phyloP scores from a whole-genome alignment of 2,888 invertebrate species.

The Chelonus formosanus region DNA sequence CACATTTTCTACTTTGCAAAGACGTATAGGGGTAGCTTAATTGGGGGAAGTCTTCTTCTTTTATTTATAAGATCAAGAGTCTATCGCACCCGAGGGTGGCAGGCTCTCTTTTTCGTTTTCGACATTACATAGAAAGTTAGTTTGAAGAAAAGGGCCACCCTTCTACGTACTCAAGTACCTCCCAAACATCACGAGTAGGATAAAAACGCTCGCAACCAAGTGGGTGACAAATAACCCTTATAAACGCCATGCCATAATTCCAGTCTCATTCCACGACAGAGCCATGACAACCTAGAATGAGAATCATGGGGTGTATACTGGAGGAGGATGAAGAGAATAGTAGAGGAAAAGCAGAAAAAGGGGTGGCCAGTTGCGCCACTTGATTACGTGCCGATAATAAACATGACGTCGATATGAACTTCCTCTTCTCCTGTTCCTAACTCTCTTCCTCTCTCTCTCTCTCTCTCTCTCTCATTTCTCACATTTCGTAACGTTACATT shows the following conservation, averaged over 20 bases:
- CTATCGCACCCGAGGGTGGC: constrained; percentile 50
- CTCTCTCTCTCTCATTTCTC: constrained; percentile 25
- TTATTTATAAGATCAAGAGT: constrained; percentile 63
- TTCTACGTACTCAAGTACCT: constrained; percentile 34
- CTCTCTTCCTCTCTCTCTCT: background rate
- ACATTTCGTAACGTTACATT: constrained; percentile 37
- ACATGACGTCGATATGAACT: constrained; percentile 63
- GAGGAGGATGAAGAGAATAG: constrained; percentile 39
- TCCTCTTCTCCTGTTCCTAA: constrained; percentile 34
- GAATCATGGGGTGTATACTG: constrained; percentile 47
- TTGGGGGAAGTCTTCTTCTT: constrained; percentile 56
- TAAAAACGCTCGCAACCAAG: constrained; percentile 36
- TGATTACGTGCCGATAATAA: constrained; percentile 63
- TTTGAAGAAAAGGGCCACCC: constrained; percentile 27
- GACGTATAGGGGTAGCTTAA: constrained; percentile 62
- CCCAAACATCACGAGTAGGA: constrained; percentile 23
- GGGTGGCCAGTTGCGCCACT: constrained; percentile 50
- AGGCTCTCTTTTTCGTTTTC: constrained; percentile 18
- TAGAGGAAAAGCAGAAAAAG: constrained; percentile 36
- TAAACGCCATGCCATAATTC: constrained; percentile 58
- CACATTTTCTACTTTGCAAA: constrained; percentile 62
- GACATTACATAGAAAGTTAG: constrained; percentile 20
- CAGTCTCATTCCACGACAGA: constrained; percentile 42
- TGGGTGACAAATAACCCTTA: constrained; percentile 64
- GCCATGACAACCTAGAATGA: constrained; percentile 56